Evolutionary conservation across 2,888 invertebrate species (phyloP).

Genomic region (Noctua fimbriata): DNA sequence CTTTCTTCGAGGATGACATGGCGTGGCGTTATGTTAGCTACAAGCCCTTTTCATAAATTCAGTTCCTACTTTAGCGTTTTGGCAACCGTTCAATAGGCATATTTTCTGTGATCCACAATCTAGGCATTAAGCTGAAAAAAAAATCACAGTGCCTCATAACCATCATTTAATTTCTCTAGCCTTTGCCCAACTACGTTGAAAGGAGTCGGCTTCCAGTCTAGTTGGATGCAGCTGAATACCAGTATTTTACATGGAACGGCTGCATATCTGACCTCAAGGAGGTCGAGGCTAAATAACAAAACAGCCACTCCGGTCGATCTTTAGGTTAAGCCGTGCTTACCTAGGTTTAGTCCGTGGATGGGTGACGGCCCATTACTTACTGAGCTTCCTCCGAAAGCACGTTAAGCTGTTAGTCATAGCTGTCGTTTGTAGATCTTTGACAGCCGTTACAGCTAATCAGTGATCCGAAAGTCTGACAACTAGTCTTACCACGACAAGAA

Average conservation of each 20-base stretch:
- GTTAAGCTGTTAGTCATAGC: too few species aligned
- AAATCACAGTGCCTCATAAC: not conserved
- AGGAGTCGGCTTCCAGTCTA: not conserved
- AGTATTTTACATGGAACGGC: not conserved
- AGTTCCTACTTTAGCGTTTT: not conserved
- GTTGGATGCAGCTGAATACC: not conserved
- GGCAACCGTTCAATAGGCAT: not conserved
- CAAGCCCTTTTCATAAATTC: not conserved
- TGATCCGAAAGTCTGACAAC: too few species aligned
- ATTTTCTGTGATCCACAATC: not conserved
- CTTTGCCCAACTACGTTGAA: not conserved
- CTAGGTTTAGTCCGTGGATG: too few species aligned
- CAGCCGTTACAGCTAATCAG: too few species aligned
- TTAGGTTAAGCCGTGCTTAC: too few species aligned
- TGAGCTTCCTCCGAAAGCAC: too few species aligned
- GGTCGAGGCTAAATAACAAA: too few species aligned
- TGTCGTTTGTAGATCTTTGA: too few species aligned
- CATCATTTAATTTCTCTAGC: not conserved
- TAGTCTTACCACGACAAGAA: too few species aligned
- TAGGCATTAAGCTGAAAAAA: not conserved
- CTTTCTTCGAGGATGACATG: not conserved
- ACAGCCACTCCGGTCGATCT: too few species aligned
- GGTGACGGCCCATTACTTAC: too few species aligned
- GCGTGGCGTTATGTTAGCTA: not conserved
- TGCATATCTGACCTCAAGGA: not conserved